A percentile compares a stretch with the other conserved stretches of the same genome.
phyloP scores from a whole-genome alignment of 2,113 vertebrate genomes.

The Amphiprion percula region DNA sequence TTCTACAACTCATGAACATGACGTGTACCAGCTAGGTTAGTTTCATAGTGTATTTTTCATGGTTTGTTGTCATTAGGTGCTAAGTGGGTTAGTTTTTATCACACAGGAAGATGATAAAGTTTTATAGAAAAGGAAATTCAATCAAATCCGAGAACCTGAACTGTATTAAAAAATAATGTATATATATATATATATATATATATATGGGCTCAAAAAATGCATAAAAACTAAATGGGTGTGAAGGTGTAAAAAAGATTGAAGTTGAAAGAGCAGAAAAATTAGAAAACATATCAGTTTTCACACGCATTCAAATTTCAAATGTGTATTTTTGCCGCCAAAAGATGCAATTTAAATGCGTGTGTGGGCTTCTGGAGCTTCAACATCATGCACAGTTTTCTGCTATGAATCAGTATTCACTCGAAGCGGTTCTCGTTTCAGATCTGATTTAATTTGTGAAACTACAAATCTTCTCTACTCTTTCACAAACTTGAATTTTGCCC shows the following conservation, averaged over 20 bases:
- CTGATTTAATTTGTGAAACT: conserved; percentile 30
- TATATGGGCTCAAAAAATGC: not conserved
- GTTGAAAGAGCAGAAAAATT: not conserved
- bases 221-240: not conserved
- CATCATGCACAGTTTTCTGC: conserved; percentile 19
- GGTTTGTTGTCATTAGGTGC: conserved; percentile 4
- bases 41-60: conserved; percentile 4
- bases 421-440: conserved; percentile 4
- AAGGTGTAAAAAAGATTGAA: conserved; percentile 6
- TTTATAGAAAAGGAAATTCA: not conserved
- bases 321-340: not conserved
- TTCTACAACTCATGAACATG: conserved; percentile 36
- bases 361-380: not conserved
- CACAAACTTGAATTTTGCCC: conserved; percentile 25
- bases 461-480: conserved; percentile 27
- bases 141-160: conserved; percentile 2
- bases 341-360: not conserved
- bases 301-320: not conserved
- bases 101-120: not conserved
- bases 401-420: conserved; percentile 11
- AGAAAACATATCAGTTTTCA: too few relatives aligned
- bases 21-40: conserved; percentile 9
- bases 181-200: not conserved
- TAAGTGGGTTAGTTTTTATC: not conserved
- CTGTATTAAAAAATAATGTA: not conserved